Evolutionary conservation across 2,113 vertebrate genomes (phyloP).

Genomic region (Triplophysa siluroides): DNA sequence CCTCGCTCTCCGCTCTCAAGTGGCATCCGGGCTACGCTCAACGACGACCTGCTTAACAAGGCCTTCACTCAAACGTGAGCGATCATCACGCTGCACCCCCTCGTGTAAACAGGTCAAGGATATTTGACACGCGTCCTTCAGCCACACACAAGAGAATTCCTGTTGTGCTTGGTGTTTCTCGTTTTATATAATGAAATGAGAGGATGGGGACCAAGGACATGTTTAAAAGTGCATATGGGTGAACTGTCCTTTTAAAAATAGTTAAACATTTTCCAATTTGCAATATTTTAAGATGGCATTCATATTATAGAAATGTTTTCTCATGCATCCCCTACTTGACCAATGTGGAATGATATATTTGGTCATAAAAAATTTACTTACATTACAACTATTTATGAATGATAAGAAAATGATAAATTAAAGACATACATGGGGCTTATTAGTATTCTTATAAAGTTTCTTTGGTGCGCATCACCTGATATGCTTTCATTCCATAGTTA

Average conservation of each 20-base stretch:
- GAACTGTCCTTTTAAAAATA: too few species aligned
- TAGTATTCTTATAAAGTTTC: constrained; percentile 59
- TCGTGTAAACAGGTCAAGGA: constrained; percentile 36
- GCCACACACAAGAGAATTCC: constrained; percentile 2
- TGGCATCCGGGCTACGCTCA: constrained; percentile 20
- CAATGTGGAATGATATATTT: constrained; percentile 46
- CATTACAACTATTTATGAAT: constrained; percentile 3
- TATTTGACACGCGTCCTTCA: constrained; percentile 41
- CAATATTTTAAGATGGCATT: constrained; percentile 9
- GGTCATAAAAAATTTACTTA: constrained; percentile 54
- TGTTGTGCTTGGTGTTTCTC: not conserved
- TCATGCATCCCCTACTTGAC: constrained; percentile 23
- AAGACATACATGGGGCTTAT: constrained; percentile 42
- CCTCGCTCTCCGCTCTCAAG: constrained; percentile 28
- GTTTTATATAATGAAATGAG: not conserved
- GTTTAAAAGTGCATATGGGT: too few species aligned
- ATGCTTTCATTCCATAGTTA: constrained; percentile 4
- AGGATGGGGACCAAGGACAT: not conserved
- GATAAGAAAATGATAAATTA: constrained; percentile 40
- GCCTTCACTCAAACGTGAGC: constrained; percentile 36
- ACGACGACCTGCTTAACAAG: constrained; percentile 39
- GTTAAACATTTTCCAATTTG: not conserved
- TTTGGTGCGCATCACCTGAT: constrained; percentile 38
- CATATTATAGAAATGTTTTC: constrained; percentile 22
- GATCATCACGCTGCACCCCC: constrained; percentile 30